Evolutionary conservation across 2,888 invertebrate genomes (phyloP).

Genomic region (Eupithecia inturbata): DNA sequence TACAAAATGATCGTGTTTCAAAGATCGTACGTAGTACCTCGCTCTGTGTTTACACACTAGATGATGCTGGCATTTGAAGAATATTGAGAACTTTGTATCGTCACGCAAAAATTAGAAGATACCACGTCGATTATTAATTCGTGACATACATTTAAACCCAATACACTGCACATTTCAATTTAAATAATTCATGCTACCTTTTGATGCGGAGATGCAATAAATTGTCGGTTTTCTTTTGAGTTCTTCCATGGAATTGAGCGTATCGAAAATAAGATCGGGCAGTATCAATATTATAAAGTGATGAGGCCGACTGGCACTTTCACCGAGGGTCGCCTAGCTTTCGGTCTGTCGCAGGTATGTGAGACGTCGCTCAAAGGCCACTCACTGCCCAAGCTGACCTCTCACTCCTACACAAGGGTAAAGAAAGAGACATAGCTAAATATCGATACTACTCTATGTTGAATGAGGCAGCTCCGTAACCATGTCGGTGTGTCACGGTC

Average conservation of each 20-base stretch:
- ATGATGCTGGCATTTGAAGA: constrained; percentile 34
- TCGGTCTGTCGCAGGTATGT: constrained; percentile 65
- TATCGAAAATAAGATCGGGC: constrained; percentile 41
- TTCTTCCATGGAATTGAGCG: constrained; percentile 30
- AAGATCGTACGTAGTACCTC: constrained; percentile 51
- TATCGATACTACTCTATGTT: constrained; percentile 47
- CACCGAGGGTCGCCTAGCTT: constrained; percentile 75
- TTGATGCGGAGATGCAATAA: constrained; percentile 22
- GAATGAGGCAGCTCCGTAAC: constrained; percentile 51
- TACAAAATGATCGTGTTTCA: constrained; percentile 69
- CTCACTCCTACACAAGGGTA: constrained; percentile 63
- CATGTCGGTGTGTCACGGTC: constrained; percentile 63
- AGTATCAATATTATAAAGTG: constrained; percentile 50
- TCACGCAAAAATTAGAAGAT: not conserved
- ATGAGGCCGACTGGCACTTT: constrained; percentile 73
- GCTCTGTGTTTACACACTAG: constrained; percentile 50
- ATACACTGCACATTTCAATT: not conserved
- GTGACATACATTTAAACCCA: constrained; percentile 11
- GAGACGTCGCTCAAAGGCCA: constrained; percentile 54
- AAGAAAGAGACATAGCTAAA: constrained; percentile 63
- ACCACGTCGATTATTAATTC: constrained; percentile 4
- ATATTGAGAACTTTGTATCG: constrained; percentile 3
- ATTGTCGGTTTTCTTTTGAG: constrained; percentile 23
- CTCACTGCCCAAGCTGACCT: constrained; percentile 44
- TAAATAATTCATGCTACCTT: not conserved